phyloP scores from a whole-genome alignment of 2,888 invertebrate genomes.

The Cancer borealis region DNA sequence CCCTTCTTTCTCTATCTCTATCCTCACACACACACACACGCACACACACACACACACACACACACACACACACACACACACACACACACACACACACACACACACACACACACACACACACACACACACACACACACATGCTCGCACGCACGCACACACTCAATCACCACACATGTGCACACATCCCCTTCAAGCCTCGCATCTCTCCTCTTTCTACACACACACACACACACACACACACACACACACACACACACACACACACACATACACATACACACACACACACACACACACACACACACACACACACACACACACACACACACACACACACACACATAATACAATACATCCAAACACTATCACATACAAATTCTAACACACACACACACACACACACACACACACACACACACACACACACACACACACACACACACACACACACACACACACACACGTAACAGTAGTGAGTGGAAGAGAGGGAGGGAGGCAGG shows the following conservation, averaged over 20 bases:
- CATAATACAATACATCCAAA: too few species aligned
- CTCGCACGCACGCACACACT: slow-evolving; percentile 15
- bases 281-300: neutral
- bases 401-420: slow-evolving; percentile 27
- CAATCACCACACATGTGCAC: neutral
- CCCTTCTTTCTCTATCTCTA: neutral
- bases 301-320: neutral
- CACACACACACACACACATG: slow-evolving; percentile 21
- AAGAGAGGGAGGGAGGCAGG: neutral
- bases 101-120: too few species aligned
- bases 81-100: neutral
- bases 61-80: slow-evolving; percentile 7
- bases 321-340: neutral
- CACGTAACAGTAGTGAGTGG: neutral
- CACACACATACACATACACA: neutral
- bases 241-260: slow-evolving; percentile 8
- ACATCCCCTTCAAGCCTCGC: slow-evolving; percentile 1
- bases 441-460: slow-evolving; percentile 24
- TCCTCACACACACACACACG: neutral
- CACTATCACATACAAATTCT: too few species aligned
- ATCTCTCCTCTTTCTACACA: neutral
- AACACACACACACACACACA: neutral
- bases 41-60: slow-evolving; percentile 12
- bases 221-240: neutral
- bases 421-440: slow-evolving; percentile 27